Evolutionary conservation across 1,140 invertebrate species (phyloP).

Genomic region (Drosophila paulistorum): DNA sequence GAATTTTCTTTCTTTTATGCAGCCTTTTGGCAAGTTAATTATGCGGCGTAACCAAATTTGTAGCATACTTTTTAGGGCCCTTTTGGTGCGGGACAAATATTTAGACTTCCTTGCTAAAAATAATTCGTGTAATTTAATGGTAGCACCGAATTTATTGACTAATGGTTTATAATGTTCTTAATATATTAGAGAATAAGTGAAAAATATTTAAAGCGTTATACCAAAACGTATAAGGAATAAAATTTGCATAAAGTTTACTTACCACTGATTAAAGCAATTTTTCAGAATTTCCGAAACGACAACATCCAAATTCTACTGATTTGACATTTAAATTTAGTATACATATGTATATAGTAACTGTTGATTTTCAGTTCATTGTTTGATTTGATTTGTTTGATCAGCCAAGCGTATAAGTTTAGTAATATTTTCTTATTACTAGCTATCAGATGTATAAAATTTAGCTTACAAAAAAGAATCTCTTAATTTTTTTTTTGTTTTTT

Average conservation of each 20-base stretch:
- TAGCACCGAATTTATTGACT: too few relatives aligned
- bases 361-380: background rate
- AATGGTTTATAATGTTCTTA: too few relatives aligned
- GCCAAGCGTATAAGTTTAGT: background rate
- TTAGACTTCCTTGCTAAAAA: too few relatives aligned
- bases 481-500: background rate
- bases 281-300: background rate
- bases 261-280: too few relatives aligned
- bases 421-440: background rate
- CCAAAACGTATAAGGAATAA: too few relatives aligned
- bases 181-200: too few relatives aligned
- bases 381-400: background rate
- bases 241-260: too few relatives aligned
- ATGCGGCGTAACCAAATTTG: slow-evolving; percentile 27
- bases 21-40: slow-evolving; percentile 39
- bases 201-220: too few relatives aligned
- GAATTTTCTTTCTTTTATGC: background rate
- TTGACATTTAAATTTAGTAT: too few relatives aligned
- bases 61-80: slow-evolving; percentile 13
- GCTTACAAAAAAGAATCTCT: background rate
- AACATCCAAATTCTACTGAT: background rate
- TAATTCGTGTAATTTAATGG: too few relatives aligned
- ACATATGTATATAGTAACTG: background rate
- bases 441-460: slow-evolving; percentile 3
- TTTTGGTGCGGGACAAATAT: background rate